These are phyloP conservation scores for Ophion ventricosus DNA, from an alignment of 2,888 invertebrate species.

Conservation along the genomic window DNA sequence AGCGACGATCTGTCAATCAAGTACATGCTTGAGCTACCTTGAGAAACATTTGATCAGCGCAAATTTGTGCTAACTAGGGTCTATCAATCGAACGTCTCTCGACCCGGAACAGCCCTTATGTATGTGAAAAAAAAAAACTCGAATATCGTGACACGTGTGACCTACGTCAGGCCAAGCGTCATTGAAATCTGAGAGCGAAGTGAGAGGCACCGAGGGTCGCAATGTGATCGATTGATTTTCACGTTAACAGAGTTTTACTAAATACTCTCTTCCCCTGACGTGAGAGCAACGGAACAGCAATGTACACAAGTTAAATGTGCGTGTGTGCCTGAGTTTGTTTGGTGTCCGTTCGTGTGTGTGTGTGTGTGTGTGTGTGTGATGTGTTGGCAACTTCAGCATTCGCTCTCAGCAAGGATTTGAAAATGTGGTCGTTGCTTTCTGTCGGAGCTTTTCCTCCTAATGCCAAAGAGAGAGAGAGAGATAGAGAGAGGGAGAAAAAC, in stretches of 20 bases:
- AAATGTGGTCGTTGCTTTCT: conserved; percentile 53
- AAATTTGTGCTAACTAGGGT: no score
- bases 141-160: not conserved
- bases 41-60: no score
- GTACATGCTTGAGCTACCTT: no score
- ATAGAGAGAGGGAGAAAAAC: not conserved
- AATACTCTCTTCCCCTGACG: conserved; percentile 22
- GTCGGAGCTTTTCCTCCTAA: conserved; percentile 46
- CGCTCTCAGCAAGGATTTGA: conserved; percentile 47
- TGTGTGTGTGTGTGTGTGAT: conserved; percentile 2
- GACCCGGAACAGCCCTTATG: not conserved
- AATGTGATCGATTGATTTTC: conserved; percentile 51
- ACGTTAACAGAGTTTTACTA: conserved; percentile 45
- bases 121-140: not conserved
- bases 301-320: conserved; percentile 3
- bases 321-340: conserved; percentile 1
- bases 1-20: no score
- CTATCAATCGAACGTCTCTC: not conserved
- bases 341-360: not conserved
- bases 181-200: not conserved
- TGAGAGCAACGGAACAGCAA: conserved; percentile 13
- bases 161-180: not conserved
- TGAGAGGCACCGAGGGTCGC: conserved; percentile 16
- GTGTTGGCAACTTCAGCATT: conserved; percentile 23
- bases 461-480: conserved; percentile 24